phyloP scores from a whole-genome alignment of 92 coral and sea anemone species.

The Porites evermanni region DNA sequence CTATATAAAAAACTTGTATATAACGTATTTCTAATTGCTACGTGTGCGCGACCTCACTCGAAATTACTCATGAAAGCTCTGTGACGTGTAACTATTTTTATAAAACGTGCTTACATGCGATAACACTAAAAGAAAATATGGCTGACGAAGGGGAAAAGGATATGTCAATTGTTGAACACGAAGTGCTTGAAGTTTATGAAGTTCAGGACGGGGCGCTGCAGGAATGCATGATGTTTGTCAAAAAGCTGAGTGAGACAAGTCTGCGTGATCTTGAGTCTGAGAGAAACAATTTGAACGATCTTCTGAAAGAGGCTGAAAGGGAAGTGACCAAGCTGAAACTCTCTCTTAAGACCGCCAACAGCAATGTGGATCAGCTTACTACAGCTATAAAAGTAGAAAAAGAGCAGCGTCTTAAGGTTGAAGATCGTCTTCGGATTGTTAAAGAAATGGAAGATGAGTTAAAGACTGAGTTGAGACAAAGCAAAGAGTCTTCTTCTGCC shows the following conservation, averaged over 20 bases:
- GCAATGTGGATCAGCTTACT: conserved; percentile 73
- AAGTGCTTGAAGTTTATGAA: conserved; percentile 91
- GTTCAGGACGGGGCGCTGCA: conserved; percentile 88
- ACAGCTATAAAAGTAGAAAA: conserved; percentile 60
- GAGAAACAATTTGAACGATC: conserved; percentile 73
- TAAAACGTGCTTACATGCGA: background rate
- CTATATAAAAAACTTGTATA: too few species aligned
- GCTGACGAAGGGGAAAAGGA: conserved; percentile 65
- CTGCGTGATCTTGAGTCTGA: conserved; percentile 89
- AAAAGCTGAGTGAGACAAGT: conserved; percentile 96
- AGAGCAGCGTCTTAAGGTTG: conserved; percentile 58
- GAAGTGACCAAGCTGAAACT: conserved; percentile 85
- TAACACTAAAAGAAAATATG: conserved; percentile 18
- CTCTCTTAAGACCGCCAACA: conserved; percentile 73
- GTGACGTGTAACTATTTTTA: conserved; percentile 23
- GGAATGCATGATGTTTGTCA: conserved; percentile 98
- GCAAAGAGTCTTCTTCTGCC: conserved; percentile 14
- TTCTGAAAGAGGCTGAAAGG: conserved; percentile 88
- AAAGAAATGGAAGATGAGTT: conserved; percentile 62
- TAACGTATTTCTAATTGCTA: background rate
- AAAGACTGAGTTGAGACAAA: conserved; percentile 53
- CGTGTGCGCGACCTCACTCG: conserved; percentile 32
- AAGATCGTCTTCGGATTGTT: conserved; percentile 63
- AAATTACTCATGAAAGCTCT: conserved; percentile 16
- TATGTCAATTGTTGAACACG: conserved; percentile 90